Evolutionary conservation across 2,888 invertebrate species (phyloP), one percentile per base, ranked within the genome.

Genomic region (Strigamia crassipes): DNA sequence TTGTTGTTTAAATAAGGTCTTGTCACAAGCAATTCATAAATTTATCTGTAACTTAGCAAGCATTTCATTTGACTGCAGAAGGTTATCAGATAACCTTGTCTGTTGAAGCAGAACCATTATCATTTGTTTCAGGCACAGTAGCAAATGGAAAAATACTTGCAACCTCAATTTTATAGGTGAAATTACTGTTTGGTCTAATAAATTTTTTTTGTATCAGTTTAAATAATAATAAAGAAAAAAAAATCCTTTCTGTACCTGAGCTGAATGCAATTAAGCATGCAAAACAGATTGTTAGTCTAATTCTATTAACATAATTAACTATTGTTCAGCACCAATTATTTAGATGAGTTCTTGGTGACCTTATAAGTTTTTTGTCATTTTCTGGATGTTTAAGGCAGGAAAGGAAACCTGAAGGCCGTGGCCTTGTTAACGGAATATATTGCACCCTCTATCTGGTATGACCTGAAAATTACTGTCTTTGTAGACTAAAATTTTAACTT

Each of bases 371-470:
- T 66, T 66, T 66, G 10, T 13, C 12, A 66, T 12, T 10, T 27
- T 66, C 6, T 23, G 3, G 1, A 5, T 2, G 23, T 9, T 66
- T 66, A 3, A 15, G 23, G 66, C 23, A 13, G 15, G 3, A 51
- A 27, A 61, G 61, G 10, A 66, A 66, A 66, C 66, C 13, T 31
- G 66, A 66, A 66, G 66, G 66, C 66, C 66, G 23, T 66, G 66
- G 66, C 66, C 66, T 66, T 66, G 66, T 66, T 66, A 27, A 2
- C 12, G 13, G n/a, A 66, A 66, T 66, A 66, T 66, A 66, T 66
- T 66, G 66, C 66, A 66, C 66, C n/a, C 27, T 66, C 13, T 66
- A 23, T 31, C 23, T 10, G 9, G 66, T n/a, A n/a, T 66, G 66
- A 66, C 66, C 66, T 66, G 66, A 15, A 66, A 66, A 51, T 51